phyloP scores from a whole-genome alignment of 2,888 invertebrate species.

The Meiosimyza platycephala region DNA sequence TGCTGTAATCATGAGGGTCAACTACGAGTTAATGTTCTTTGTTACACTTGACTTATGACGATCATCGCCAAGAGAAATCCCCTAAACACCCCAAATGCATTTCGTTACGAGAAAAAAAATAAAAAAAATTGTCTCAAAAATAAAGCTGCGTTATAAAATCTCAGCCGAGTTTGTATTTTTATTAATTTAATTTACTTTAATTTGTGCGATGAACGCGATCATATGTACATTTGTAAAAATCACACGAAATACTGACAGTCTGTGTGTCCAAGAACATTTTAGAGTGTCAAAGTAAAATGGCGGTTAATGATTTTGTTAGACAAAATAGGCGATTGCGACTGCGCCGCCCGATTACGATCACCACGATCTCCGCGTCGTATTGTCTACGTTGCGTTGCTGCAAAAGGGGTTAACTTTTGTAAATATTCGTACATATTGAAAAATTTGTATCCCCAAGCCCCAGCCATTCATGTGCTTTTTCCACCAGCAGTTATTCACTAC shows the following conservation, averaged over 20 bases:
- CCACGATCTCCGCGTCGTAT: neutral
- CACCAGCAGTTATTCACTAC: neutral
- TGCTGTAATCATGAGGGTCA: conserved; percentile 34
- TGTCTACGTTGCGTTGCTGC: neutral
- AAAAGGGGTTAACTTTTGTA: conserved; percentile 22
- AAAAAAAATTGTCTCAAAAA: neutral
- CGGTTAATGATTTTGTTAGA: conserved; percentile 25
- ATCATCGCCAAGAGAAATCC: neutral
- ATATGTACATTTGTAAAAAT: neutral
- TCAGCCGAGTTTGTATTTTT: conserved; percentile 13
- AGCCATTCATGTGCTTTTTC: neutral
- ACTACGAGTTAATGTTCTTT: conserved; percentile 11
- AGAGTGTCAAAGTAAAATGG: conserved; percentile 26
- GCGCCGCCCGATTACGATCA: too few relatives aligned
- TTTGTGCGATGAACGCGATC: conserved; percentile 26
- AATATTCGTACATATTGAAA: conserved; percentile 10
- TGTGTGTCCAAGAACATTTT: neutral
- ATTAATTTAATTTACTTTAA: conserved; percentile 41
- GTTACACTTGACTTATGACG: conserved; percentile 19
- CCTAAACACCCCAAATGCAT: conserved; percentile 12
- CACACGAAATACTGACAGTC: conserved; percentile 15
- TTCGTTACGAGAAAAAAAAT: neutral
- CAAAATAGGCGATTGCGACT: neutral
- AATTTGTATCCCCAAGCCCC: neutral
- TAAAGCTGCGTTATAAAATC: conserved; percentile 28